phyloP scores from a whole-genome alignment of 2,797 vertebrate genomes.

The Propithecus deckenii region DNA sequence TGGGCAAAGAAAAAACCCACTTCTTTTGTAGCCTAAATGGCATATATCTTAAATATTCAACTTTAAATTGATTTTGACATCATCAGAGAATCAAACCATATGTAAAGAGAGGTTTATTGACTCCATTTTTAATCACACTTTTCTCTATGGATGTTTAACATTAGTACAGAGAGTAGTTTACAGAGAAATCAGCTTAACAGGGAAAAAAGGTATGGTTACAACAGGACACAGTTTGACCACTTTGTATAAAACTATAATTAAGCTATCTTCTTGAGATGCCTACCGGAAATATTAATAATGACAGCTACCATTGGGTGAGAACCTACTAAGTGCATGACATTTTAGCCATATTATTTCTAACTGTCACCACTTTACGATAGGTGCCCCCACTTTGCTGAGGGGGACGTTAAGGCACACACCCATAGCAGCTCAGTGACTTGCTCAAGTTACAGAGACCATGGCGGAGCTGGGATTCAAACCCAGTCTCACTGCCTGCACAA shows the following conservation, averaged over 20 bases:
- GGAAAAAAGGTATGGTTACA: background rate
- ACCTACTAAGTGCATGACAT: background rate
- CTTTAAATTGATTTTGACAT: conserved; percentile 49
- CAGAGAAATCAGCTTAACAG: conserved; percentile 31
- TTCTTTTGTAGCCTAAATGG: background rate
- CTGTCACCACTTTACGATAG: background rate
- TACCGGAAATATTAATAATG: conserved; percentile 14
- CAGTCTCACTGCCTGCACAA: background rate
- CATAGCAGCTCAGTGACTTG: background rate
- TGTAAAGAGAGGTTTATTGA: conserved; percentile 24
- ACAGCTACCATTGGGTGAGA: background rate
- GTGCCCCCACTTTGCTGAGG: background rate
- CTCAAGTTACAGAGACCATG: background rate
- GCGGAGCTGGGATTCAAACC: conserved; percentile 14
- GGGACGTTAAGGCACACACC: background rate
- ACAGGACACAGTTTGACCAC: background rate
- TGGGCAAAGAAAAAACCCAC: background rate
- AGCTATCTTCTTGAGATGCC: background rate
- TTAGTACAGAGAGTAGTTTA: background rate
- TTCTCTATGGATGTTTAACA: conserved; percentile 23
- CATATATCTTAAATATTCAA: conserved; percentile 33
- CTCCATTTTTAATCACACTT: conserved; percentile 13
- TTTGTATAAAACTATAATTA: conserved; percentile 11
- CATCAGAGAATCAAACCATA: conserved; percentile 46
- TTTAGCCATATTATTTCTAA: background rate